phyloP scores from a whole-genome alignment of 2,797 vertebrate species.

The Hirundo rustica region DNA sequence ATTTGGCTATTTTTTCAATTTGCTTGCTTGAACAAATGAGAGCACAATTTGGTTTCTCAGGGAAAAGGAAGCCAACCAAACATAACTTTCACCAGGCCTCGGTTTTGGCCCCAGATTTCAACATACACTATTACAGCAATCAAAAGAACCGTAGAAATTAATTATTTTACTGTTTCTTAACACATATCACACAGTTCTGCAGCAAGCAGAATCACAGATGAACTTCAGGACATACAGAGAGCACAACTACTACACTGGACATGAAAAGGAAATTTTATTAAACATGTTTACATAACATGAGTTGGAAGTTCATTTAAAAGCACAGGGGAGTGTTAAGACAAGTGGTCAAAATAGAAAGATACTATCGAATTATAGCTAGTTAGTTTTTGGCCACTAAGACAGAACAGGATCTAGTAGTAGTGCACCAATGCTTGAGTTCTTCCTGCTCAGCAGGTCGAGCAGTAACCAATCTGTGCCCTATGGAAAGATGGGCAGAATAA shows the following conservation, averaged over 20 bases:
- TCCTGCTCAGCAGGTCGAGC: conserved; percentile 83
- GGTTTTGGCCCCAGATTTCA: conserved; percentile 24
- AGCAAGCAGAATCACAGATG: conserved; percentile 47
- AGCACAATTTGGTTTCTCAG: conserved; percentile 52
- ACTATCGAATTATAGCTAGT: conserved; percentile 80
- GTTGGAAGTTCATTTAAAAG: conserved; percentile 88
- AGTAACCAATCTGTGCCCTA: conserved; percentile 76
- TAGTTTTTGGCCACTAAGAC: conserved; percentile 80
- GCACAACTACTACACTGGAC: conserved; percentile 85
- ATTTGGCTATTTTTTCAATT: not conserved
- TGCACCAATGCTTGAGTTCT: conserved; percentile 79
- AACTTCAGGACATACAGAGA: conserved; percentile 67
- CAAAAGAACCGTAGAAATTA: conserved; percentile 35
- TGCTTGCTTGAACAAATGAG: not conserved
- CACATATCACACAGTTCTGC: conserved; percentile 56
- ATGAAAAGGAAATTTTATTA: conserved; percentile 93
- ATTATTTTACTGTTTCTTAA: conserved; percentile 50
- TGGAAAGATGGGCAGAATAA: conserved; percentile 78
- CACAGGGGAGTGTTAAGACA: conserved; percentile 87
- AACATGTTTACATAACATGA: conserved; percentile 91
- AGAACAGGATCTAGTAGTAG: conserved; percentile 78
- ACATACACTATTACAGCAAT: conserved; percentile 48
- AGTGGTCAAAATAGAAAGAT: conserved; percentile 84
- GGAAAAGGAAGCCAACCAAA: conserved; percentile 36
- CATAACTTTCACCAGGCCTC: conserved; percentile 30